Base-by-base conservation (phyloP, 2,113 vertebrate genomes). In the cattle (Bos taurus) region DNA sequence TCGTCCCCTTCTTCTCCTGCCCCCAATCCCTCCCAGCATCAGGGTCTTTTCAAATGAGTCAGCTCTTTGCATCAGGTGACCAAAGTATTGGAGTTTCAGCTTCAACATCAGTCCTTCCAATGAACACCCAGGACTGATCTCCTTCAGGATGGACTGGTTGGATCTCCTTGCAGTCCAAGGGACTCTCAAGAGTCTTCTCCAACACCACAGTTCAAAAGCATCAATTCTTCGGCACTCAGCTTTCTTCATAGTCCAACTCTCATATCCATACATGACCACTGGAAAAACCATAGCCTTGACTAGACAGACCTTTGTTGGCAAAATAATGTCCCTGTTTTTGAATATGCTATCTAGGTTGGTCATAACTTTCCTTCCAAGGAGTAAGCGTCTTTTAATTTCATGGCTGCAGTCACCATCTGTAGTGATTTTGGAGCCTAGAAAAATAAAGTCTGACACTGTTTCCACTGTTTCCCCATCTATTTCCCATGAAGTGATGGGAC, bases 211-310 rank as follows among this genome's bases (percentile, higher is more conserved):
- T 64, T n/a, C 62, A 64, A 33, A 64, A 33, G 15, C 15, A 64
- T 33, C 3, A 64, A 17, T 64, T 64, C 15, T 33, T 33, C 0
- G 0, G 30, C 1, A 3, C 7, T 16, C 30, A 64, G 30, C 62
- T 64, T 64, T 64, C 30, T 64, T 9, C 17, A 64, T 9, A 64
- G 15, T 64, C 30, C 30, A 64, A 64, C 7, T n/a, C 62, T 64
- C 8, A n/a, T 30, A 64, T n/a, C 1, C 30, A 9, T 64, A n/a
- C 30, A 64, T 64, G 62, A 64, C 62, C 16, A n/a, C 30, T n/a
- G 15, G 62, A 17, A 64, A 64, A 64, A 17, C 30, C 3, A n/a
- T 17, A 64, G 30, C 62, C 62, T 33, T n/a, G 62, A 64, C 15
- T 17, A n/a, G 14, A 17, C 0, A 1, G 15, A 64, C 15, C 30